Evolutionary conservation across 2,888 invertebrate species (phyloP).

Genomic region (Oscheius myriophilus): DNA sequence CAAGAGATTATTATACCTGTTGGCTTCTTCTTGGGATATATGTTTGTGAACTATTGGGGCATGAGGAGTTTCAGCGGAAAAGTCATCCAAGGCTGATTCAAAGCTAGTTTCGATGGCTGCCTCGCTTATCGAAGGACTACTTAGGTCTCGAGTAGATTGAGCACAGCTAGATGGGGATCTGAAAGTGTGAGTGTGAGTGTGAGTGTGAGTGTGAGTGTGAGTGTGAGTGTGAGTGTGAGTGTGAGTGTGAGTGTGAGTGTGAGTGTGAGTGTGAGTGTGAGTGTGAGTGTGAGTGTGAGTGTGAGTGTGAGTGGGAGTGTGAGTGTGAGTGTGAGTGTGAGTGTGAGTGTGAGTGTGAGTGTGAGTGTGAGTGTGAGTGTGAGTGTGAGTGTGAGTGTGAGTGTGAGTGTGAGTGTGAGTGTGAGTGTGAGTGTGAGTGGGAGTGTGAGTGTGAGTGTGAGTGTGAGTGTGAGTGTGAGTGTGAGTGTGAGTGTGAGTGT

Average conservation of each 20-base stretch:
- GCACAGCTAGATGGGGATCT: too few species aligned
- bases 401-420: not conserved
- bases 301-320: not conserved
- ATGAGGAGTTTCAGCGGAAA: too few species aligned
- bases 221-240: not conserved
- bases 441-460: too few species aligned
- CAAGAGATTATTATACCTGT: too few species aligned
- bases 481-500: not conserved
- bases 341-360: not conserved
- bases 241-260: not conserved
- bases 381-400: not conserved
- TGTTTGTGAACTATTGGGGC: too few species aligned
- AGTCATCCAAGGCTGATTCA: not conserved
- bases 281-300: not conserved
- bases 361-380: not conserved
- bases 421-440: not conserved
- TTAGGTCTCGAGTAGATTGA: not conserved
- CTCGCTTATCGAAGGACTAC: slow-evolving; percentile 3
- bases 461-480: not conserved
- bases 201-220: too few species aligned
- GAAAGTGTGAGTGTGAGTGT: not conserved
- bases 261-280: not conserved
- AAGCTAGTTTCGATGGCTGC: not conserved
- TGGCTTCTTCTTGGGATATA: too few species aligned
- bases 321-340: too few species aligned